Conservation (phyloP, 2,113 vertebrate genomes). For the Protomyctophum bolini region DNA sequence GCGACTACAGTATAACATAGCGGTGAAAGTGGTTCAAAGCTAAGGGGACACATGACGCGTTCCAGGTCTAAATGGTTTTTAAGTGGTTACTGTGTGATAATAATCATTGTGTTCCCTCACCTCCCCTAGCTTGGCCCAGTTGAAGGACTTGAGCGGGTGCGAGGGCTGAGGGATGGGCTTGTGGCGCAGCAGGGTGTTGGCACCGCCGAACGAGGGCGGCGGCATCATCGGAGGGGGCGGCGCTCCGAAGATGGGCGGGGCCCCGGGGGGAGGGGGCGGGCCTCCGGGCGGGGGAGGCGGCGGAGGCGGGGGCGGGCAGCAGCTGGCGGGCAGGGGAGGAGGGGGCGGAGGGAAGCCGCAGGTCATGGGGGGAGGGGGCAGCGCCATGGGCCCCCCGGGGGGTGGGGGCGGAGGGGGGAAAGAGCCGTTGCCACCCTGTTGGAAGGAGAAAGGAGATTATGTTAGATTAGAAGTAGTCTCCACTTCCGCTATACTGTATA, state of each 20-base stretch:
- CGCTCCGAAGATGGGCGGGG: constrained; percentile 87
- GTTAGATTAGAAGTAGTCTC: too few species aligned
- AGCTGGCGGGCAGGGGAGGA: constrained; percentile 84
- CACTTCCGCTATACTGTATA: too few species aligned
- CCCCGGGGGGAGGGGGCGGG: constrained; percentile 90
- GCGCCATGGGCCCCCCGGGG: constrained; percentile 82
- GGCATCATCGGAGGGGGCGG: constrained; percentile 71
- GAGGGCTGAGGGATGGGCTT: constrained; percentile 94
- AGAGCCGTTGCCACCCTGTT: constrained; percentile 70
- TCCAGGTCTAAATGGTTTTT: too few species aligned
- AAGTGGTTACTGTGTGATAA: not conserved
- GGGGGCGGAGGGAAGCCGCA: constrained; percentile 82
- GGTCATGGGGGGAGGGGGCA: constrained; percentile 77
- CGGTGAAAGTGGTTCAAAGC: too few species aligned
- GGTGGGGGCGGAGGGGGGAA: constrained; percentile 78
- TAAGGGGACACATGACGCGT: too few species aligned
- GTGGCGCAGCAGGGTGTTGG: constrained; percentile 82
- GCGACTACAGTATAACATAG: too few species aligned
- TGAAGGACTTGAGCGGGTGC: constrained; percentile 97
- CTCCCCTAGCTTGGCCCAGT: constrained; percentile 96
- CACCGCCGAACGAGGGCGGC: constrained; percentile 69
- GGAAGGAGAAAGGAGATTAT: constrained; percentile 7
- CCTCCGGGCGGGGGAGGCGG: constrained; percentile 88
- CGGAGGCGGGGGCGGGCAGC: constrained; percentile 76
- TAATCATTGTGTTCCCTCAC: constrained; percentile 72